Base-by-base conservation (phyloP, 1,140 invertebrate species). In the Gonatopus flavifemur region DNA sequence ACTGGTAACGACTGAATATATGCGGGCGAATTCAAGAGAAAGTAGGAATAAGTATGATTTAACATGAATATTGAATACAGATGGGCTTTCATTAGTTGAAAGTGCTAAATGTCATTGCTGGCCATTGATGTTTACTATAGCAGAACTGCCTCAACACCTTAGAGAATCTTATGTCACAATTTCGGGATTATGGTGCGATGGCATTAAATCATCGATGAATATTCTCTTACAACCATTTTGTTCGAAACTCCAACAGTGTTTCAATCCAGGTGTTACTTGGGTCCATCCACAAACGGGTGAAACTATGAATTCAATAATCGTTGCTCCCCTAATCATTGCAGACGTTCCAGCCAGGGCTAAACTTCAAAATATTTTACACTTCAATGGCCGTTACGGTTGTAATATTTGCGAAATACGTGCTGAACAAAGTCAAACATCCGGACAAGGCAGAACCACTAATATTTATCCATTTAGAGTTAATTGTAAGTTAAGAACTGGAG, bases 261-360 rank as follows among this genome's bases (percentile, higher is more conserved):
- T 28, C 25, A 28, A 28, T 7, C 6, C 6, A 7, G 25, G 25
- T 7, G 25, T 28, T 6, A 6, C 6, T 6, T 28, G 25, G 25
- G 12, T 7, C 12, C 3, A 61, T 52, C 55, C 48, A 16, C 31
- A 45, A 30, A 55, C 52, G 21, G n/a, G 9, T 6, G 21, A 38
- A 42, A 28, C 21, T 28, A 30, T 32, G 21, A 46, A n/a, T 37
- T 52, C 51, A 9, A 57, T 41, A 49, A 22, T 54, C 12, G 47
- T 49, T 41, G 51, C 49, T 35, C 46, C 51, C 1, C 42, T 61
- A 35, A 31, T 46, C 32, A 55, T 57, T 21, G 55, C 49, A 4
- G 59, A 61, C 49, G 59, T 55, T 30, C 55, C 55, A 28, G 52
- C 52, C 4, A 51, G 59, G 40, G 52, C 55, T 12, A 33, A 57